Percentiles rank a stretch among this genome's conserved stretches.
Evolutionary conservation across 1,140 invertebrate genomes (phyloP).

Genomic region (Centruroides vittatus): DNA sequence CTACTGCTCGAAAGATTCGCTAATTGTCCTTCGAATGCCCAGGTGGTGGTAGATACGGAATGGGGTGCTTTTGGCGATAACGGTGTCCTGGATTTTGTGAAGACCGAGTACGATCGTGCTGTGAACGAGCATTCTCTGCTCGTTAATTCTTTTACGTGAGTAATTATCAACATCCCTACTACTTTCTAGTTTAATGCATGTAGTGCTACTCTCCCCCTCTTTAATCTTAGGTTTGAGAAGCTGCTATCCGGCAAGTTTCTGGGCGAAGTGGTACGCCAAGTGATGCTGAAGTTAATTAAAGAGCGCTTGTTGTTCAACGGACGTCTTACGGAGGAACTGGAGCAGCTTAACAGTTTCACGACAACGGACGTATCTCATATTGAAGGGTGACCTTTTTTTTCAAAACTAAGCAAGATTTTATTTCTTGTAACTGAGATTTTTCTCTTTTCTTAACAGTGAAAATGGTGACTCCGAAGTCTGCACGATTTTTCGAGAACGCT

Average conservation of each 20-base stretch:
- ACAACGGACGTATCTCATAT: slow-evolving; percentile 55
- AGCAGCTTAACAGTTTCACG: slow-evolving; percentile 34
- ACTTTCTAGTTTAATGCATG: no score
- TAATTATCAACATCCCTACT: no score
- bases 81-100: no score
- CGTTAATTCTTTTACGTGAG: slow-evolving; percentile 20
- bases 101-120: no score
- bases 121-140: slow-evolving; percentile 38
- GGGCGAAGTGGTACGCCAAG: slow-evolving; percentile 50
- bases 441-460: not conserved
- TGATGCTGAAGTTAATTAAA: slow-evolving; percentile 37
- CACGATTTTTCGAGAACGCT: slow-evolving; percentile 8
- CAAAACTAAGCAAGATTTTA: no score
- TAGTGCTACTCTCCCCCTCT: slow-evolving; percentile 12
- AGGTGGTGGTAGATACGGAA: slow-evolving; percentile 66
- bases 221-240: slow-evolving; percentile 52
- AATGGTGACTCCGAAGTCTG: slow-evolving; percentile 1
- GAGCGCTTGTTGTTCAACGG: not conserved
- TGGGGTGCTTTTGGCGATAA: no score
- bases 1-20: not conserved
- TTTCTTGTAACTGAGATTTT: no score
- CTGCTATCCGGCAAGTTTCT: slow-evolving; percentile 85
- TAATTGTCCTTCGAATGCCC: slow-evolving; percentile 1
- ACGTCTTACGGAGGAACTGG: not conserved
- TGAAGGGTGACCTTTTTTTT: slow-evolving; percentile 50